Evolutionary conservation across 2,113 vertebrate species (phyloP).

Genomic region (Sciurus niger): DNA sequence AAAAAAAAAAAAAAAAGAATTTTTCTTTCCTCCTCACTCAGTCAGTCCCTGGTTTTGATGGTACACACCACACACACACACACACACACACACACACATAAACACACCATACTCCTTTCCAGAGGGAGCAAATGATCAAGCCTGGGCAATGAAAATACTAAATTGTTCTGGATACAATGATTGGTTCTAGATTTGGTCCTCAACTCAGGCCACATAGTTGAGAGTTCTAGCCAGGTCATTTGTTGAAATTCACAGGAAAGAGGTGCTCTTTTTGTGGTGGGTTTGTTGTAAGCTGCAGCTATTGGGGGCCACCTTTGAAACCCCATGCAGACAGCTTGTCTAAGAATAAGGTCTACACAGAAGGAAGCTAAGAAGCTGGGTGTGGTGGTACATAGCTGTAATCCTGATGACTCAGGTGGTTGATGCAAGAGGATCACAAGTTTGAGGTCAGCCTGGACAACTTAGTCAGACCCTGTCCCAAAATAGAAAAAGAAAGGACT

Average conservation of each 20-base stretch:
- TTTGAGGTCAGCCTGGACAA: too few species aligned
- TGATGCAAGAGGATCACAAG: too few species aligned
- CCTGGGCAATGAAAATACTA: not conserved
- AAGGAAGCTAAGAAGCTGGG: not conserved
- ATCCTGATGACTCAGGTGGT: too few species aligned
- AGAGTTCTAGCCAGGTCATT: not conserved
- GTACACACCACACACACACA: not conserved
- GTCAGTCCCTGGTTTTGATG: not conserved
- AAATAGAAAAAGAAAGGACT: too few species aligned
- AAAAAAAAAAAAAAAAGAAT: too few species aligned
- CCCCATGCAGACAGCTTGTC: not conserved
- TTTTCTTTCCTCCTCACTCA: not conserved
- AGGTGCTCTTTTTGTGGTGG: not conserved
- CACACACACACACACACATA: not conserved
- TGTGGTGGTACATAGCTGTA: too few species aligned
- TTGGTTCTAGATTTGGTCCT: not conserved
- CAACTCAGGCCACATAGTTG: not conserved
- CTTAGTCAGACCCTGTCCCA: too few species aligned
- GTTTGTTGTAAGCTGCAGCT: not conserved
- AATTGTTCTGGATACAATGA: not conserved
- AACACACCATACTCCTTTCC: not conserved
- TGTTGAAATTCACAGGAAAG: not conserved
- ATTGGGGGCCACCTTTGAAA: not conserved
- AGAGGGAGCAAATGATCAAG: not conserved
- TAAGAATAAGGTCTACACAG: slow-evolving; percentile 1